A percentile compares a stretch with the other conserved stretches of the same genome.
Conservation (phyloP, 1,140 invertebrate species). For the Leptopilina boulardi region DNA sequence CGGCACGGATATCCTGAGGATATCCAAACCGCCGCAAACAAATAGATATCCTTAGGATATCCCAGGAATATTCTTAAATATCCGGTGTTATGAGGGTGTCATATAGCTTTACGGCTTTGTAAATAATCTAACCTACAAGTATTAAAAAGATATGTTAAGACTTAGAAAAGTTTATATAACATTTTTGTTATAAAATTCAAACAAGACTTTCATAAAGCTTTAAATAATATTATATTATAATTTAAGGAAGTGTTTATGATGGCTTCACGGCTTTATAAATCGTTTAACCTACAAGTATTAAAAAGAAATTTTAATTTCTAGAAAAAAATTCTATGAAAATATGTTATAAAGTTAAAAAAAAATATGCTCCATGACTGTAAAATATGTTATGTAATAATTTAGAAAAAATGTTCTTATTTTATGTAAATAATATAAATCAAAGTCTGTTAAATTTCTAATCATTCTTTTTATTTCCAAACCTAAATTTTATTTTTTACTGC, state of each 20-base stretch:
- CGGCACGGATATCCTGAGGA: too few relatives aligned
- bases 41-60: too few relatives aligned
- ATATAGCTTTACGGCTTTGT: too few relatives aligned
- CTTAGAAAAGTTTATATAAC: neutral
- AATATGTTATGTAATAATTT: too few relatives aligned
- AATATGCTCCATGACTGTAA: too few relatives aligned
- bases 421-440: neutral
- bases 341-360: too few relatives aligned
- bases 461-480: neutral
- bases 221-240: neutral
- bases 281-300: neutral
- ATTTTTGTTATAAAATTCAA: neutral
- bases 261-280: neutral
- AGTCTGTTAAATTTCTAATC: neutral
- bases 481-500: neutral
- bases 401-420: neutral
- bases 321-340: neutral
- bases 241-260: neutral
- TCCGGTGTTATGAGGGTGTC: too few relatives aligned
- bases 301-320: neutral
- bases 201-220: neutral
- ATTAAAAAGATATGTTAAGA: too few relatives aligned
- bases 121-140: too few relatives aligned
- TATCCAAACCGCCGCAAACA: too few relatives aligned
- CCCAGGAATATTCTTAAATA: too few relatives aligned